phyloP scores from a whole-genome alignment of 2,113 vertebrate species.

The Bufo gargarizans region DNA sequence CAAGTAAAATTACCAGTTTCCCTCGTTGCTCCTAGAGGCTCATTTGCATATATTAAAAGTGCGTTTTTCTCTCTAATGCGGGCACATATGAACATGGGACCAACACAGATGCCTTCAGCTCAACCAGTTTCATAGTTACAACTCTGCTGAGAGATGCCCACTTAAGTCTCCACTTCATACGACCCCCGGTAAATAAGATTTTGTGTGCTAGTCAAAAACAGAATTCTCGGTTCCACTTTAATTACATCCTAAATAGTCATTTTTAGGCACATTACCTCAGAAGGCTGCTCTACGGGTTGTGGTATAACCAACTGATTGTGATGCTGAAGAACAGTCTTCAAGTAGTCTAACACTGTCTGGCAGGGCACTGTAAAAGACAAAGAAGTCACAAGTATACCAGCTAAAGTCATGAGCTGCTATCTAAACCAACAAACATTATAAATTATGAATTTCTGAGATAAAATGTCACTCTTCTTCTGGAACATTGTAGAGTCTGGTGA shows the following conservation, averaged over 20 bases:
- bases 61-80: too few species aligned
- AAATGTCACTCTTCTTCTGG: not conserved
- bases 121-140: too few species aligned
- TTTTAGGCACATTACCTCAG: slow-evolving; percentile 78
- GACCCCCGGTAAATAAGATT: too few species aligned
- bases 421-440: not conserved
- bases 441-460: not conserved
- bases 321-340: slow-evolving; percentile 93
- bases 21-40: too few species aligned
- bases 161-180: too few species aligned
- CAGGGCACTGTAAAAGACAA: slow-evolving; percentile 84
- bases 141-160: too few species aligned
- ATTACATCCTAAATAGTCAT: not conserved
- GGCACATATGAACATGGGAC: too few species aligned
- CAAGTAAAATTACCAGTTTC: too few species aligned
- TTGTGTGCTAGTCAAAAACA: too few species aligned
- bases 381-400: slow-evolving; percentile 11
- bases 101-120: too few species aligned
- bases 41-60: too few species aligned
- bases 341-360: slow-evolving; percentile 94
- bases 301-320: slow-evolving; percentile 91
- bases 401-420: not conserved
- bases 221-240: too few species aligned
- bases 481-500: not conserved
- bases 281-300: slow-evolving; percentile 85